Evolutionary conservation across 2,113 vertebrate species (phyloP), one percentile per base, ranked within the genome.

Genomic region (Dascyllus trimaculatus): DNA sequence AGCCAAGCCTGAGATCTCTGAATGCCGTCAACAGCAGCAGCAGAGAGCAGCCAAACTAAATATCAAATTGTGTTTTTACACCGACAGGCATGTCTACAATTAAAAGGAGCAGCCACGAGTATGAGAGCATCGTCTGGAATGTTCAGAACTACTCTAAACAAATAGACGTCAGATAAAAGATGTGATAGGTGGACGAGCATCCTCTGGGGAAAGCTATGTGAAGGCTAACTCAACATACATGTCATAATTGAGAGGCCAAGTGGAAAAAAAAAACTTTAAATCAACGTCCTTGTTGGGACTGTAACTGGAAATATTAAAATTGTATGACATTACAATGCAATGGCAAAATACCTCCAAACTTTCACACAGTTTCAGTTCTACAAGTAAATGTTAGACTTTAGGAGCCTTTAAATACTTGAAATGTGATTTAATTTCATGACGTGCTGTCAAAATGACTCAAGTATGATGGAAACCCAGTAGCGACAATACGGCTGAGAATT

Each of bases 1-100:
- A 43, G 78, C 72, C 56, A 78, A 68, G 75, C 88, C 53, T 25
- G 65, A 21, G 78, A 78, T 64, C 63, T 75, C 2, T 77, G n/a
- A 78, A 57, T 21, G 59, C 38, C 8, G 19, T 51, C 43, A 74
- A 49, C 45, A 25, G n/a, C 19, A 11, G 60, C 19, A 11, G 60
- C 11, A 2, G 19, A 38, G 19, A 56, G 58, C 54, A 22, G 71
- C 54, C 53, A 67, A 67, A 56, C 48, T 0, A 65, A 52, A 46
- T 29, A 21, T 52, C 22, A 54, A 32, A 15, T 3, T 26, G 45
- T 17, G 45, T 53, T 67, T 45, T 29, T 29, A 48, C 48, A 54
- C 4, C n/a, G 17, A 40, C 13, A 54, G 11, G 11, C 52, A 40
- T 45, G 40, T 68, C 17, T 54, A 5, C 56, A 17, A 65, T 46